Base-by-base conservation (phyloP, 1,140 invertebrate species). In the Bombus polaris region DNA sequence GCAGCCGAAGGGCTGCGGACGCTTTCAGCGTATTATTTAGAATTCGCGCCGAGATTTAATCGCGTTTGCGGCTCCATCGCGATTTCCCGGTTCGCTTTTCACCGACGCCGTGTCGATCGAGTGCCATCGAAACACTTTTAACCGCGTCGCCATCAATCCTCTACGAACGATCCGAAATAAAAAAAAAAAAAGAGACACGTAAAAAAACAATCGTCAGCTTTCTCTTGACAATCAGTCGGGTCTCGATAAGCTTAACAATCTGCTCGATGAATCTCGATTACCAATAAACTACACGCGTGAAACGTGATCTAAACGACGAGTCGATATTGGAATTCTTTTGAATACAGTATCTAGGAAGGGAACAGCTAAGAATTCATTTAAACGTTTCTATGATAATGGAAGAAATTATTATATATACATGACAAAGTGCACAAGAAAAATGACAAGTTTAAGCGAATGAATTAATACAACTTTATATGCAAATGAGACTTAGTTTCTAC, bases 101-200 rank as follows among this genome's bases (percentile, higher is more conserved):
- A 79, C 18, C 39, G 28, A 10, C 59, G 5, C 15, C n/a, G n/a
- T 39, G 37, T n/a, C 39, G 76, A 79, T 79, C 76, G 62, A 79
- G 76, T 66, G 62, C 59, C 76, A 42, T 79, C 39, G 76, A 59
- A 25, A 79, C 76, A 79, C 76, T 79, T 79, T 79, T 79, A 65
- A 79, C 42, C 76, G 76, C 76, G 39, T 35, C 59, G 39, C 59
- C 1, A 66, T 79, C 76, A 66, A 78, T 78, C 76, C 28, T 77
- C 57, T 28, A 18, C 57, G 37, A 65, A 12, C 39, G 57, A 39
- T 22, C 6, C 47, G 66, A 22, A 62, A 62, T 25, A 68, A 68
- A 22, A 32, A 22, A 32, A 32, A 73, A 15, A 53, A 75, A n/a
- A n/a, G n/a, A 53, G 22, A 13, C 59, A 28, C 59, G 28, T 62